Evolutionary conservation across 2,113 vertebrate species (phyloP), one percentile per base, ranked within the genome.

Genomic region (Pelvicachromis taeniatus): DNA sequence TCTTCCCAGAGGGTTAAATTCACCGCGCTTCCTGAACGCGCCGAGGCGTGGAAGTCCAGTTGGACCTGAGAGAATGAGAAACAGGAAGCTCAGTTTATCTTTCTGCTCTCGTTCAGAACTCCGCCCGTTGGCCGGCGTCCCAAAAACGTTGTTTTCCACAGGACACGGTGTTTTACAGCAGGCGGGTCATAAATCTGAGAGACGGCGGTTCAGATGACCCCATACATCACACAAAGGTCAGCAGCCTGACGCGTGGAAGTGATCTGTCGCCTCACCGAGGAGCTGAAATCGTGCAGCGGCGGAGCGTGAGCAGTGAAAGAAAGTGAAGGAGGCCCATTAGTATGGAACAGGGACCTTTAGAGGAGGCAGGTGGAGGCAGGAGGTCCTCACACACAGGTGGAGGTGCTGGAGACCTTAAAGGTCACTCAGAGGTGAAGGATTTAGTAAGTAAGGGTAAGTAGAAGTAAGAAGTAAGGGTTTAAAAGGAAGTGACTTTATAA

Each of bases 151-250:
- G 7, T 56, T 80, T 82, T 45, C 38, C 61, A 31, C 52, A 86
- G 78, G 81, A 84, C 75, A 50, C 21, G 1, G 48, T 6, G 33
- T 82, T 84, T 84, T 21, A 31, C n/a, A 6, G 63, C 55, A 16
- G 40, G 54, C 45, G 21, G 40, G 75, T 87, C 89, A 82, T 91
- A 83, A 87, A 91, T 91, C 85, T 85, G 82, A 16, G n/a, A 33
- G 50, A 80, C 13, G 13, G 33, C 42, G 10, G 42, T 35, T 85
- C 85, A 6, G 38, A 17, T 81, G 90, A 91, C 90, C 82, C 52
- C 82, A 89, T 89, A 78, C 85, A 89, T 89, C 90, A 91, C 85
- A 0, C 58, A 91, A 91, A 91, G 90, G 87, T 87, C 82, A 63
- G 50, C 40, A 1, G 40, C 52, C 2, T 23, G 77, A 56, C 6